These are phyloP conservation scores for Maniola hyperantus DNA, from an alignment of 2,888 invertebrate genomes.

Conservation along the genomic window DNA sequence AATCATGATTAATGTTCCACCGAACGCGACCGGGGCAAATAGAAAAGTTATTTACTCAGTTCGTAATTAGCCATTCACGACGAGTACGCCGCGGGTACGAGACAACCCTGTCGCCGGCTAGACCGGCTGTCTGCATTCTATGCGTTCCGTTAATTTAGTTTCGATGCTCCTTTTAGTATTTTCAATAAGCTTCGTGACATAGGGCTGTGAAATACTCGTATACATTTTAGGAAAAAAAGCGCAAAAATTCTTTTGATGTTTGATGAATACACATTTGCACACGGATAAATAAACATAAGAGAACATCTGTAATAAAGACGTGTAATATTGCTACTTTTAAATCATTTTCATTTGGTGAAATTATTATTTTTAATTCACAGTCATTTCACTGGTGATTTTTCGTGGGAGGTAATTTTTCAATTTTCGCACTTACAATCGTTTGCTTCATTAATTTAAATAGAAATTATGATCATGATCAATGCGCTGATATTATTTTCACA, in stretches of 20 bases:
- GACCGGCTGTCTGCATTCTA: slow-evolving; percentile 68
- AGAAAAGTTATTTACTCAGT: slow-evolving; percentile 80
- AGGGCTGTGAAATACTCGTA: background rate
- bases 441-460: no score
- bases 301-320: no score
- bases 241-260: background rate
- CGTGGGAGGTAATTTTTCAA: no score
- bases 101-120: slow-evolving; percentile 65
- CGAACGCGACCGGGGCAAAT: slow-evolving; percentile 77
- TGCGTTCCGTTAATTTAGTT: slow-evolving; percentile 55
- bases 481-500: no score
- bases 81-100: slow-evolving; percentile 75
- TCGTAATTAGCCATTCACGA: slow-evolving; percentile 81
- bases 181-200: slow-evolving; percentile 23
- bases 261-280: background rate
- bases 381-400: no score
- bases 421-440: no score
- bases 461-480: no score
- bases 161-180: slow-evolving; percentile 38
- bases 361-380: no score
- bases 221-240: background rate
- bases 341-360: no score
- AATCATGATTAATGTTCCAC: slow-evolving; percentile 83
- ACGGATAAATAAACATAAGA: no score
- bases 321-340: no score